Base-by-base conservation (phyloP, 2,113 vertebrate genomes). In the Pyrgilauda ruficollis region DNA sequence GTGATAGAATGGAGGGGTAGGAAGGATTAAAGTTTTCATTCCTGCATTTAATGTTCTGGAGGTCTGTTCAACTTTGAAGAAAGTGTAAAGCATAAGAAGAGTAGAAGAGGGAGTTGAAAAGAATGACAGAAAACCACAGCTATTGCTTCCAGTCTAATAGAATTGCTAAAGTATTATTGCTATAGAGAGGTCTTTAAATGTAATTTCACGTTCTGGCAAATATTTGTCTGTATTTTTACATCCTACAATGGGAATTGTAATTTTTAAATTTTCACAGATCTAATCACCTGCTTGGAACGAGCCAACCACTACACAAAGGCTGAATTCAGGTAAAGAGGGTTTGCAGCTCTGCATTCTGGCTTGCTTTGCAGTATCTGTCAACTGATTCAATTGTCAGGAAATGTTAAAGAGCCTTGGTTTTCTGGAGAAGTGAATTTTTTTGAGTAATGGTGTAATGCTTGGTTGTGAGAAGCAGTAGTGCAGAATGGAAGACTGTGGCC, bases 271-370 rank as follows among this genome's bases (percentile, higher is more conserved):
- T 88, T 73, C 76, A 94, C 97, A 99, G 99, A 99, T 97, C 95
- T 99, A 80, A 98, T 99, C 92, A 99, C 98, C 2, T 99, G 99
- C 93, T 96, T 98, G 97, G 98, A 98, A 91, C 97, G 96, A 93
- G 98, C 96, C 91, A 98, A 95, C 90, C 98, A 98, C 95, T 98
- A 98, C 93, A 85, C 93, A 43, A 94, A 97, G 69, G 67, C 95
- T 81, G 97, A 98, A 79, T 99, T 98, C 98, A 98, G 98, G 98
- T 99, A 98, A 98, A 61, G 61, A 72, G 43, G 10, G 20, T 63
- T 94, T 91, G n/a, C 37, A 64, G 23, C n/a, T 87, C 69, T 63
- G 35, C 9, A 2, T 70, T 92, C 31, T 76, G 70, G 9, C 52
- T 81, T 90, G n/a, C 55, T 94, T 87, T 90, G 59, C 73, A 82